phyloP scores from a whole-genome alignment of 1,140 invertebrate species.

The Euura saliciscinereae region DNA sequence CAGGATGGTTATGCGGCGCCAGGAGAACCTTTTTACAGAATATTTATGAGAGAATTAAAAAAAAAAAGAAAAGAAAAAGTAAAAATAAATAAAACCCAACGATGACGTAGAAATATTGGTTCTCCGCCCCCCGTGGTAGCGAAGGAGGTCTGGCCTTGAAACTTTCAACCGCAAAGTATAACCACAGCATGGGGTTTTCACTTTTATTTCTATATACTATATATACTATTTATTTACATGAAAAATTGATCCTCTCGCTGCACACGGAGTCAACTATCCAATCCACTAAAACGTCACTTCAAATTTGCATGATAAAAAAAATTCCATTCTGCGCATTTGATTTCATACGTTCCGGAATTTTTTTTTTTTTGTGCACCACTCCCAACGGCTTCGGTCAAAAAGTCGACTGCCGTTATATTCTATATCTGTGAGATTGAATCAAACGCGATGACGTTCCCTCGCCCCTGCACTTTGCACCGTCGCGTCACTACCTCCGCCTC shows the following conservation, averaged over 20 bases:
- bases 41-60: conserved; percentile 42
- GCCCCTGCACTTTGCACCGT: not conserved
- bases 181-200: conserved; percentile 4
- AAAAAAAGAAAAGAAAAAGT: conserved; percentile 38
- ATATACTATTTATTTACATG: not conserved
- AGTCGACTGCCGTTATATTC: too few relatives aligned
- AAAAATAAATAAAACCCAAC: conserved; percentile 34
- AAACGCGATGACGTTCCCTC: not conserved
- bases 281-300: too few relatives aligned
- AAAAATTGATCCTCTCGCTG: not conserved
- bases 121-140: conserved; percentile 27
- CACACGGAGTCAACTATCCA: not conserved
- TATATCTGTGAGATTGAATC: not conserved
- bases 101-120: conserved; percentile 38
- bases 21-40: conserved; percentile 30
- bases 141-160: not conserved
- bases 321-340: not conserved
- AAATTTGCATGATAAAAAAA: not conserved
- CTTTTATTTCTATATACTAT: not conserved
- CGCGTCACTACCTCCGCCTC: not conserved
- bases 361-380: too few relatives aligned
- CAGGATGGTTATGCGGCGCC: not conserved
- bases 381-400: too few relatives aligned
- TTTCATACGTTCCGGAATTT: not conserved
- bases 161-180: conserved; percentile 1